Percentiles rank a stretch among this genome's conserved stretches.
phyloP scores from a whole-genome alignment of 2,888 invertebrate species.

The Ametastegia equiseti region DNA sequence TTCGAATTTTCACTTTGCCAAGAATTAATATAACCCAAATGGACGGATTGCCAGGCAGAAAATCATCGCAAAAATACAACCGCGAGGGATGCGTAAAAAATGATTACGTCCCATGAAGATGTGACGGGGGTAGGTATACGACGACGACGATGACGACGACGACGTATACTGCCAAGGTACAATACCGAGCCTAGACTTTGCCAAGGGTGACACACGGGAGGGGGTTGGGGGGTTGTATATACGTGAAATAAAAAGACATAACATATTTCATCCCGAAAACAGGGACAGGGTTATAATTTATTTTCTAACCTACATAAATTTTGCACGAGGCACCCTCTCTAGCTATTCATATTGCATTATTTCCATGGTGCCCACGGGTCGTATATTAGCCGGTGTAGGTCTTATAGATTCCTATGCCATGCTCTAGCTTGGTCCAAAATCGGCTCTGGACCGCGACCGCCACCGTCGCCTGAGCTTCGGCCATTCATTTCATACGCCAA shows the following conservation, averaged over 20 bases:
- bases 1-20: too few relatives aligned
- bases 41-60: neutral
- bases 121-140: neutral
- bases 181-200: constrained; percentile 20
- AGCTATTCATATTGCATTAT: constrained; percentile 49
- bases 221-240: constrained; percentile 3
- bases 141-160: constrained; percentile 4
- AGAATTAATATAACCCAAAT: too few relatives aligned
- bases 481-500: constrained; percentile 45
- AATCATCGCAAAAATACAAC: neutral
- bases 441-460: neutral
- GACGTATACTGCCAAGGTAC: neutral
- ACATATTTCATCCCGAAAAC: constrained; percentile 44
- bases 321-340: constrained; percentile 38
- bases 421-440: constrained; percentile 18
- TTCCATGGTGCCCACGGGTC: constrained; percentile 40
- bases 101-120: constrained; percentile 9
- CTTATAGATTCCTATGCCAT: constrained; percentile 37
- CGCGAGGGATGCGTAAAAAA: neutral
- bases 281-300: constrained; percentile 46
- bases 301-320: constrained; percentile 47
- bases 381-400: constrained; percentile 36
- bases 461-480: constrained; percentile 33
- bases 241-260: constrained; percentile 39
- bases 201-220: constrained; percentile 11